Conservation (phyloP, 2,113 vertebrate genomes). For the Eira barbara region DNA sequence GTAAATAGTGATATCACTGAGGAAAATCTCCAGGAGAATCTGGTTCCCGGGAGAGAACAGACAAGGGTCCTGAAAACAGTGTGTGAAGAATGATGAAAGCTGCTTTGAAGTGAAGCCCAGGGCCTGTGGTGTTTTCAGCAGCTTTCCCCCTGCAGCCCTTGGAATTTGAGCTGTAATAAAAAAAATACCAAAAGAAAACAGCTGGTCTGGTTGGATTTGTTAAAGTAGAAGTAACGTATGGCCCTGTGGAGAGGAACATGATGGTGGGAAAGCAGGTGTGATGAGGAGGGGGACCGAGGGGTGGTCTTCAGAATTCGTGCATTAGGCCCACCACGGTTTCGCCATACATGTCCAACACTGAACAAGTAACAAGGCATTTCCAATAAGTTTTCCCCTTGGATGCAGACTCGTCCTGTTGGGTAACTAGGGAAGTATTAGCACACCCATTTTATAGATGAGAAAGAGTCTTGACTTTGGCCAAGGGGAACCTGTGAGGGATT, state of each 20-base stretch:
- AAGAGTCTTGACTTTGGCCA: neutral
- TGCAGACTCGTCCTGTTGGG: neutral
- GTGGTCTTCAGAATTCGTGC: neutral
- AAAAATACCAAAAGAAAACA: constrained; percentile 85
- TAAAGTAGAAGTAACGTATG: constrained; percentile 77
- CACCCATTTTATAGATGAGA: neutral
- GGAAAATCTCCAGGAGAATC: constrained; percentile 83
- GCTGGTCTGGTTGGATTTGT: constrained; percentile 78
- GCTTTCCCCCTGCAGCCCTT: constrained; percentile 81
- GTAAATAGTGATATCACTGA: constrained; percentile 84
- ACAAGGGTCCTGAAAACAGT: constrained; percentile 79
- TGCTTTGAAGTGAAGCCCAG: constrained; percentile 84
- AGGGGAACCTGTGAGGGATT: neutral
- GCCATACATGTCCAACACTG: too few species aligned
- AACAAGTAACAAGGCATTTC: neutral
- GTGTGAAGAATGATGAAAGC: constrained; percentile 86
- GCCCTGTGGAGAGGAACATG: constrained; percentile 60
- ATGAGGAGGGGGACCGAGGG: neutral
- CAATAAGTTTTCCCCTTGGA: neutral
- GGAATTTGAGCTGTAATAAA: constrained; percentile 86
- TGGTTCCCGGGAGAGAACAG: constrained; percentile 82
- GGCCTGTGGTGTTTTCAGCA: constrained; percentile 81
- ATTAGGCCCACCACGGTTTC: neutral
- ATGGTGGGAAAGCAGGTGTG: constrained; percentile 52
- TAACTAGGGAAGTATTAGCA: neutral